These are phyloP conservation scores for Cetonia aurata DNA, from an alignment of 2,888 invertebrate genomes.

Conservation along the genomic window DNA sequence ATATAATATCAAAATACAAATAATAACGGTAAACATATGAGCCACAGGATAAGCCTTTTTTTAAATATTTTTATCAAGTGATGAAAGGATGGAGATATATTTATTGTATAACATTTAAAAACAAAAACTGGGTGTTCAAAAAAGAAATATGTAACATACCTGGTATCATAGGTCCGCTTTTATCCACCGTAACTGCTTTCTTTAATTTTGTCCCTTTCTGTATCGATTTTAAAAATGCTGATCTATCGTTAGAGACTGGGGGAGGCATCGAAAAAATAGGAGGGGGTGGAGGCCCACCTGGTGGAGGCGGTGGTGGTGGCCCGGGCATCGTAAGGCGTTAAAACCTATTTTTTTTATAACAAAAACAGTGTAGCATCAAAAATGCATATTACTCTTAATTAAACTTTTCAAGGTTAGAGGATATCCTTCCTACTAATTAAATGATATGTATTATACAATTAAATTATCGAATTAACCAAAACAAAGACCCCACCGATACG, in stretches of 20 bases:
- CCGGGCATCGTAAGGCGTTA: conserved; percentile 63
- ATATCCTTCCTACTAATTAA: conserved; percentile 2
- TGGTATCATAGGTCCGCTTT: conserved; percentile 84
- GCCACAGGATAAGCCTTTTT: no score
- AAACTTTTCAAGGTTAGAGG: conserved; percentile 33
- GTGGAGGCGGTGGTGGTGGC: conserved; percentile 76
- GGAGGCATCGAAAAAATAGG: conserved; percentile 72
- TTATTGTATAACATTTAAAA: no score
- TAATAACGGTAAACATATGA: no score
- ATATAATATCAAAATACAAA: no score
- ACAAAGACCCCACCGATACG: no score
- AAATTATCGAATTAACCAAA: no score
- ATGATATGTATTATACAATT: no score
- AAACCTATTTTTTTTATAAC: conserved; percentile 22
- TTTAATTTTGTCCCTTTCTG: conserved; percentile 85
- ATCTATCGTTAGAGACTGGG: conserved; percentile 71
- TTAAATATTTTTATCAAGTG: no score
- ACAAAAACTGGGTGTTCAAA: no score
- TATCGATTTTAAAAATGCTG: conserved; percentile 84
- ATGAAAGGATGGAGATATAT: no score
- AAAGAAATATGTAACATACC: conserved; percentile 68
- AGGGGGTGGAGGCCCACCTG: conserved; percentile 75
- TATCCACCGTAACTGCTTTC: conserved; percentile 90
- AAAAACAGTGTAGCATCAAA: not conserved
- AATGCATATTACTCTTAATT: not conserved